Percentiles rank a stretch among this genome's conserved stretches.
Evolutionary conservation across 2,113 vertebrate species (phyloP).

Genomic region (Ellobius talpinus): DNA sequence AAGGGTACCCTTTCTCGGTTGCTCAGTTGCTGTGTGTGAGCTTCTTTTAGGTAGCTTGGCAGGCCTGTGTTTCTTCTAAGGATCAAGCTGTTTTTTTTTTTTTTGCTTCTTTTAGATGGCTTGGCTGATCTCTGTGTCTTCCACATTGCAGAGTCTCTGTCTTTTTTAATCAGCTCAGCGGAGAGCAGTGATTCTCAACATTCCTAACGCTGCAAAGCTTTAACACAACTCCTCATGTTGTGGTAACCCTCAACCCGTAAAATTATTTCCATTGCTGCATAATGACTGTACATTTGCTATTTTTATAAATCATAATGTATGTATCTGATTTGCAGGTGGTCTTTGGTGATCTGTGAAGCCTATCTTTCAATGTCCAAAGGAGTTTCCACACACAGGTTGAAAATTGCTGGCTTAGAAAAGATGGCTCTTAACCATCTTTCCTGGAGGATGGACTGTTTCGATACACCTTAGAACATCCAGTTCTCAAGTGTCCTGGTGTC

Average conservation of each 20-base stretch:
- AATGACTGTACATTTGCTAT: not conserved
- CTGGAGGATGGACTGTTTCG: not conserved
- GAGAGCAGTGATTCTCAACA: not conserved
- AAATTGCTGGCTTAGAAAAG: not conserved
- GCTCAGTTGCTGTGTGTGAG: not conserved
- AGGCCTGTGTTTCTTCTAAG: not conserved
- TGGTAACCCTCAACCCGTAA: not conserved
- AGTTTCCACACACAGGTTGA: no score
- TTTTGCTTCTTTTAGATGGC: no score
- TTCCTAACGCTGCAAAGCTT: not conserved
- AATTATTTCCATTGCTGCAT: not conserved
- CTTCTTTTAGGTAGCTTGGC: not conserved
- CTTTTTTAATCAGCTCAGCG: not conserved
- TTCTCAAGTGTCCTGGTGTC: not conserved
- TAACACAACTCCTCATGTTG: not conserved
- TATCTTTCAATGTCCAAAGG: not conserved
- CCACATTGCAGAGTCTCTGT: not conserved
- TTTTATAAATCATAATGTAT: not conserved
- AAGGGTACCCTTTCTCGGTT: no score
- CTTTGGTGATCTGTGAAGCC: not conserved
- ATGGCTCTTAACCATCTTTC: not conserved
- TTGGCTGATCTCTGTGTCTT: not conserved
- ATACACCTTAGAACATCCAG: not conserved
- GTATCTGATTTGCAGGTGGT: not conserved
- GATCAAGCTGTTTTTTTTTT: no score